Base-by-base conservation (phyloP, 2,888 invertebrate genomes). In the Melinaea marsaeus region DNA sequence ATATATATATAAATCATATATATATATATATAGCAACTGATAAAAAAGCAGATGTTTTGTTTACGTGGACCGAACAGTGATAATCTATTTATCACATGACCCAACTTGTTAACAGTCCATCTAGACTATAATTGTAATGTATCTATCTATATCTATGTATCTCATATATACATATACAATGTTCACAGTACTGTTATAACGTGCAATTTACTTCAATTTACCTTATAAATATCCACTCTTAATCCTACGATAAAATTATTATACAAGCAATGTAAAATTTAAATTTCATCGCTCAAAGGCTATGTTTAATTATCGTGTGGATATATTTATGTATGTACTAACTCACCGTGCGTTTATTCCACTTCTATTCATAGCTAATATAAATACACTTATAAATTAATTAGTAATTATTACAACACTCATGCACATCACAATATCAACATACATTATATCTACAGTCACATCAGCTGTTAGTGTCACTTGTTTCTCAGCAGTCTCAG, bases 401-500 rank as follows among this genome's bases (percentile, higher is more conserved):
- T 51, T 51, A 51, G 51, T 51, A 51, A 51, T 32, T 51, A 11
- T 5, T 11, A 7, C 6, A 51, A 51, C 47, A 65, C 32, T 56
- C 65, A 65, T 65, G 65, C 65, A 65, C 13, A 35, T 57, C 51
- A 60, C 54, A 56, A 48, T 5, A 48, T 13, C 13, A 48, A n/a
- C 56, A 57, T 48, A 62, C 60, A 55, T 60, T 62, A 58, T 61
- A 55, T 58, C 59, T 57, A 58, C n/a, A 57, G 57, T 13, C 22
- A 22, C 22, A 22, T 35, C 42, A n/a, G 57, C 22, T 62, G 51
- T 67, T 67, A 69, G 63, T 74, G 65, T 84, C 76, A 85, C 77
- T 81, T 80, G 70, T 83, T 83, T 74, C 83, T 77, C 47, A 90
- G 75, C 64, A 89, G 77, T 74, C 85, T 78, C 68, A 86, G 74